Evolutionary conservation across 2,113 vertebrate species (phyloP).

Genomic region (Todiramphus saurophagus): DNA sequence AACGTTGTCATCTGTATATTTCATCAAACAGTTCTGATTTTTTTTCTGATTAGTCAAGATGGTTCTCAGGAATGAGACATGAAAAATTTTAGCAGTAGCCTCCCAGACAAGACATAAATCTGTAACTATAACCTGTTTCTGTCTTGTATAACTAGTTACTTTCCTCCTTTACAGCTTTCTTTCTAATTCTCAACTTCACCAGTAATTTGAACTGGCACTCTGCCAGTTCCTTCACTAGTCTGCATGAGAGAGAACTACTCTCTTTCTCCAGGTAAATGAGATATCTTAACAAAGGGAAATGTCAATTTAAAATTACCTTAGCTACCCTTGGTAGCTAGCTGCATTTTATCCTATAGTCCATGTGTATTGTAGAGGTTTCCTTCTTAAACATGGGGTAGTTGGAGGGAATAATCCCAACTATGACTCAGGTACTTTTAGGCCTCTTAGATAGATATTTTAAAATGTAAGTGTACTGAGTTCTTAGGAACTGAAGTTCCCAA

Average conservation of each 20-base stretch:
- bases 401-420: not conserved
- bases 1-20: constrained; percentile 45
- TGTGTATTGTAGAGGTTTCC: not conserved
- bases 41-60: constrained; percentile 36
- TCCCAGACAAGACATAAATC: not conserved
- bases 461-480: not conserved
- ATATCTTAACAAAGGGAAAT: not conserved
- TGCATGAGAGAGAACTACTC: not conserved
- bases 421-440: not conserved
- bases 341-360: not conserved
- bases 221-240: not conserved
- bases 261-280: not conserved
- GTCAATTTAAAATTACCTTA: not conserved
- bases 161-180: not conserved
- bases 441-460: not conserved
- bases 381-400: not conserved
- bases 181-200: not conserved
- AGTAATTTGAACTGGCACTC: not conserved
- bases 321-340: not conserved
- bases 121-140: not conserved
- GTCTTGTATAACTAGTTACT: not conserved
- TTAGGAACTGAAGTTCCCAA: not conserved
- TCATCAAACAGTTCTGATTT: constrained; percentile 23
- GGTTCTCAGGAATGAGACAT: not conserved
- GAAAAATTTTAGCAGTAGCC: not conserved